A percentile compares a stretch with the other conserved stretches of the same genome.
Evolutionary conservation across 2,797 vertebrate genomes (phyloP).

Genomic region (Menidia menidia): DNA sequence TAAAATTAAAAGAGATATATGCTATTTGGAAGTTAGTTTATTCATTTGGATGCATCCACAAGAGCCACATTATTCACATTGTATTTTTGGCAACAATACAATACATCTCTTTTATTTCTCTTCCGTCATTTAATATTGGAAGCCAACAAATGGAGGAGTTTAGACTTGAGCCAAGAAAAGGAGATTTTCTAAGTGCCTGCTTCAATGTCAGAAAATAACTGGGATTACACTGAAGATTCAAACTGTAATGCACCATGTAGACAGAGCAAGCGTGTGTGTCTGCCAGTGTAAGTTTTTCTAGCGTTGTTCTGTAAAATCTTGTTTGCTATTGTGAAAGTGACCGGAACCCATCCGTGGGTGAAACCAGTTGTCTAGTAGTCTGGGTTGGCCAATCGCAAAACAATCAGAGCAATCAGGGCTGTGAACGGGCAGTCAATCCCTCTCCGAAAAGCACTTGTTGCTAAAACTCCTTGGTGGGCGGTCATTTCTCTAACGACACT

Average conservation of each 20-base stretch:
- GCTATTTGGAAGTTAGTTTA: slow-evolving; percentile 7
- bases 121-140: slow-evolving; percentile 54
- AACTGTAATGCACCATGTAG: slow-evolving; percentile 26
- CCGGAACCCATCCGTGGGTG: too few relatives aligned
- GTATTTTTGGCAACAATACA: slow-evolving; percentile 26
- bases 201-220: slow-evolving; percentile 54
- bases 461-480: too few relatives aligned
- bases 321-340: too few relatives aligned
- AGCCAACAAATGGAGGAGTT: slow-evolving; percentile 41
- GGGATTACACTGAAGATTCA: slow-evolving; percentile 61
- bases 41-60: slow-evolving; percentile 9
- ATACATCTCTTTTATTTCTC: neutral
- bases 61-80: slow-evolving; percentile 31
- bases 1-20: slow-evolving; percentile 34
- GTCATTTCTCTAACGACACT: too few relatives aligned
- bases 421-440: too few relatives aligned
- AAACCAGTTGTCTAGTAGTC: too few relatives aligned
- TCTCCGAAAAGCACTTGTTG: too few relatives aligned
- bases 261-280: too few relatives aligned
- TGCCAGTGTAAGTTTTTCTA: too few relatives aligned
- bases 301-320: too few relatives aligned
- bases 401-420: too few relatives aligned
- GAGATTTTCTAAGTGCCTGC: slow-evolving; percentile 52
- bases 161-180: slow-evolving; percentile 33
- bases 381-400: too few relatives aligned